Evolutionary conservation across 2,888 invertebrate genomes (phyloP), one percentile per base, ranked within the genome.

Genomic region (Phengaris alcon): DNA sequence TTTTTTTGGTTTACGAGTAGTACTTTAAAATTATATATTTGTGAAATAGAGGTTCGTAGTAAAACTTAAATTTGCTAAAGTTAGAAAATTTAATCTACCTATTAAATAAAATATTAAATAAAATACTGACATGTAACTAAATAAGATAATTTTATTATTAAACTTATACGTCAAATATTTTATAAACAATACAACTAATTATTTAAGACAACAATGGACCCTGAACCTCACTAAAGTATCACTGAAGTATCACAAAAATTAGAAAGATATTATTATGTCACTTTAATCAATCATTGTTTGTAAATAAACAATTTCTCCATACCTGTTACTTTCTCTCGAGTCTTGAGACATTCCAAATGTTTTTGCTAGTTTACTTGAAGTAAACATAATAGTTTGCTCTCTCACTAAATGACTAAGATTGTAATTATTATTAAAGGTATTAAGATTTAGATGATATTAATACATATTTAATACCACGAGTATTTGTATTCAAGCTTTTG

Each of bases 271-370:
- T 6, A 10, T 64, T 2, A 52, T 52, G 64, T 64, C 64, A 64
- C 64, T 64, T 35, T 12, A 64, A 35, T 64, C 64, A 35, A 64
- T 64, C 64, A 64, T 64, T 64, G 35, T 64, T 64, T 9, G 9
- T 64, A 64, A 10, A 64, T 64, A 35, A 64, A 64, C 10, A 35
- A 35, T 12, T 44, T 64, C 35, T 52, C 8, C 52, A 9, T 12
- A 52, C 52, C 6, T 52, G 52, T 52, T 12, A 12, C 64, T 64
- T 64, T 64, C 35, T 64, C 35, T 64, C 12, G 12, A 6, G 12
- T 64, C 64, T 64, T 64, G 6, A 2, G 12, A 35, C 10, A 64
- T 12, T 35, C 64, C 6, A 12, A 64, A 35, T 44, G 64, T 35
- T 64, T 64, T 64, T 44, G 64, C 12, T 35, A 64, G 35, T 64